These are phyloP conservation scores for Anthophora plumipes DNA, from an alignment of 2,888 invertebrate genomes.

Conservation along the genomic window DNA sequence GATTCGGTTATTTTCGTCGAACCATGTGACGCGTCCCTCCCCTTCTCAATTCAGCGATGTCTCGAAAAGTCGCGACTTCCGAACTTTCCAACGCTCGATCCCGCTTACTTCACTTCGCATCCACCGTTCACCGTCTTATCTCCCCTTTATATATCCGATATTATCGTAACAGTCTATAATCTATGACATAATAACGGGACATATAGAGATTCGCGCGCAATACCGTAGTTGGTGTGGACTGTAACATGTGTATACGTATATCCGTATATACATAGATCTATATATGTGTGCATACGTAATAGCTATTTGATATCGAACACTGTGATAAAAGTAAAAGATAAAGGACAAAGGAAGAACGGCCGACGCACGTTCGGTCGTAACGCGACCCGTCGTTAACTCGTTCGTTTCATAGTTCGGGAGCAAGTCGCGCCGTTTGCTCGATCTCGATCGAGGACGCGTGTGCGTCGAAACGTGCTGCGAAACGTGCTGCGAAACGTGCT, in stretches of 20 bases:
- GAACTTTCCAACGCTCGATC: not conserved
- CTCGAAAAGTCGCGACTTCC: constrained; percentile 9
- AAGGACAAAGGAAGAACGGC: not conserved
- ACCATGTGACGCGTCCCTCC: not conserved
- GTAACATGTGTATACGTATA: not conserved
- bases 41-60: not conserved
- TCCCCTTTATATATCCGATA: constrained; percentile 27
- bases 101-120: not conserved
- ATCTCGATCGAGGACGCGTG: constrained; percentile 36
- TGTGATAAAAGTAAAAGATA: not conserved
- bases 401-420: constrained; percentile 16
- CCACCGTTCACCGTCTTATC: constrained; percentile 28
- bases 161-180: constrained; percentile 64
- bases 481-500: not conserved
- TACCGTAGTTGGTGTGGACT: not conserved
- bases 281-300: not conserved
- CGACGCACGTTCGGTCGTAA: constrained; percentile 9
- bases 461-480: not conserved
- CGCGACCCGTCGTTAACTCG: constrained; percentile 27
- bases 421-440: not conserved
- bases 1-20: not conserved
- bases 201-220: constrained; percentile 17
- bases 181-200: constrained; percentile 54
- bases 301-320: constrained; percentile 32
- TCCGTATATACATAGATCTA: not conserved